Conservation (phyloP, 2,113 vertebrate genomes). For the Phyllopteryx taeniolatus region DNA sequence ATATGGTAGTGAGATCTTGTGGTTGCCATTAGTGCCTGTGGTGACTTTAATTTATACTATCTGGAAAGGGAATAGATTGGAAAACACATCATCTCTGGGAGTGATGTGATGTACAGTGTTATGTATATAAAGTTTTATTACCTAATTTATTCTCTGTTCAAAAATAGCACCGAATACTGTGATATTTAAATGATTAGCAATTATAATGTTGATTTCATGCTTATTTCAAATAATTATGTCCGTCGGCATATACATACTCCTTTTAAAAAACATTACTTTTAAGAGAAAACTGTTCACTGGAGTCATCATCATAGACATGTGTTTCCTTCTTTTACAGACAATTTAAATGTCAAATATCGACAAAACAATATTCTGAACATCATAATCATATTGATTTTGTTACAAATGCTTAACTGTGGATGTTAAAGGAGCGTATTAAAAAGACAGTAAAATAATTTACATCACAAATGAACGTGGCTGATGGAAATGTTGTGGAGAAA, state of each 20-base stretch:
- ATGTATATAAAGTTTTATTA: slow-evolving; percentile 88
- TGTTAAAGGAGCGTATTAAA: not conserved
- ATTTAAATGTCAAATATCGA: not conserved
- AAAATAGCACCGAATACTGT: slow-evolving; percentile 80
- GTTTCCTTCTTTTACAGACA: slow-evolving; percentile 1
- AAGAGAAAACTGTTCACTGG: slow-evolving; percentile 55
- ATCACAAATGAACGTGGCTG: slow-evolving; percentile 18
- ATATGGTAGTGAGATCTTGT: slow-evolving; percentile 98
- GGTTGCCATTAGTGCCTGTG: slow-evolving; percentile 84
- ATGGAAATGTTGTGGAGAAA: slow-evolving; percentile 22
- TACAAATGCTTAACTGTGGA: not conserved
- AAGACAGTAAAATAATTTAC: not conserved
- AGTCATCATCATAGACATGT: slow-evolving; percentile 29
- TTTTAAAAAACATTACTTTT: slow-evolving; percentile 33
- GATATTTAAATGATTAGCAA: slow-evolving; percentile 60
- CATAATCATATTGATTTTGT: not conserved
- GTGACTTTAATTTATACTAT: slow-evolving; percentile 51
- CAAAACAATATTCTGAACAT: not conserved
- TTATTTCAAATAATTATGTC: slow-evolving; percentile 50
- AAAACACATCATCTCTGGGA: slow-evolving; percentile 68
- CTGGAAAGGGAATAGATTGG: slow-evolving; percentile 51
- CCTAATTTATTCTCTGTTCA: slow-evolving; percentile 95
- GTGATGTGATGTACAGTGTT: slow-evolving; percentile 87
- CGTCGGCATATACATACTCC: slow-evolving; percentile 56
- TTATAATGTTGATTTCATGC: slow-evolving; percentile 43